Conservation (phyloP, 2,888 invertebrate genomes). For the Pammene fasciana region DNA sequence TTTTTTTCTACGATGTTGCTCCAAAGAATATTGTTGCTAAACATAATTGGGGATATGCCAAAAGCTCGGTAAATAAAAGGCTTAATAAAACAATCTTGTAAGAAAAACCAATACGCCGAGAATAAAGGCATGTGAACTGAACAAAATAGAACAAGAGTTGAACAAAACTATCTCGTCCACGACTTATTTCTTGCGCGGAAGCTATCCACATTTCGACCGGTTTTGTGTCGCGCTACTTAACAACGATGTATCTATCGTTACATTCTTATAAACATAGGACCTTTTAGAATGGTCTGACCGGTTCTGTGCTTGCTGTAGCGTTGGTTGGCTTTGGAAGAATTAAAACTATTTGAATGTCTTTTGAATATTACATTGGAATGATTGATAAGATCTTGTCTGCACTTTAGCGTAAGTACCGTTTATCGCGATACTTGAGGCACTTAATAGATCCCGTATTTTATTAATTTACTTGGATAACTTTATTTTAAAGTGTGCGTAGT, state of each 20-base stretch:
- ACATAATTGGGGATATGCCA: conserved; percentile 27
- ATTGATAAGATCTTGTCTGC: conserved; percentile 18
- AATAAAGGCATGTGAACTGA: conserved; percentile 65
- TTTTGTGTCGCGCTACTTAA: conserved; percentile 45
- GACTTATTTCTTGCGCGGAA: conserved; percentile 74
- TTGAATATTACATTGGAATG: conserved; percentile 33
- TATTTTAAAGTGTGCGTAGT: neutral
- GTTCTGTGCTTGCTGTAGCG: conserved; percentile 34
- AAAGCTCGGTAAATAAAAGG: conserved; percentile 51
- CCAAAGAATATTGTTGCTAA: neutral
- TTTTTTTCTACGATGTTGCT: conserved; percentile 3
- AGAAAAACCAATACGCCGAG: conserved; percentile 66
- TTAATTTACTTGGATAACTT: neutral
- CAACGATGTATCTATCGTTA: neutral
- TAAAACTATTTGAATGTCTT: conserved; percentile 41
- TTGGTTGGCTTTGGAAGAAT: conserved; percentile 37
- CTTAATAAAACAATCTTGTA: conserved; percentile 61
- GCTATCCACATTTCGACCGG: conserved; percentile 71
- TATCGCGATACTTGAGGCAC: neutral
- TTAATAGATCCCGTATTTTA: neutral
- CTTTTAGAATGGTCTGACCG: conserved; percentile 53
- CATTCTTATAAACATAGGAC: conserved; percentile 1
- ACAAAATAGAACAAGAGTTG: conserved; percentile 66
- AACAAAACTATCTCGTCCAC: conserved; percentile 62
- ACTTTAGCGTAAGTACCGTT: neutral